Conservation (phyloP, 2,888 invertebrate genomes). For the Watsonalla binaria region DNA sequence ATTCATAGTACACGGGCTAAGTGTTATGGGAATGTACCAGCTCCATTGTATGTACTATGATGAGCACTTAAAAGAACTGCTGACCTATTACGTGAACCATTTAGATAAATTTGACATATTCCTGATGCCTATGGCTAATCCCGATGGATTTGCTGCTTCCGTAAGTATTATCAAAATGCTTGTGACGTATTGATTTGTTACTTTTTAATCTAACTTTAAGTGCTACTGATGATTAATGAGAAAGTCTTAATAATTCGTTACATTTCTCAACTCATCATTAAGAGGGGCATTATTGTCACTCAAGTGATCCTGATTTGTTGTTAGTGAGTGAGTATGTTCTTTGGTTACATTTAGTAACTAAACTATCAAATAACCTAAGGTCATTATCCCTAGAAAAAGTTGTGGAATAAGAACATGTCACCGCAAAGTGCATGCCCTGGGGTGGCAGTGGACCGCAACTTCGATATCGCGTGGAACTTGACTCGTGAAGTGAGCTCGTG, state of each 20-base stretch:
- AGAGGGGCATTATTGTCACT: too few species aligned
- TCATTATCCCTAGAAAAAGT: too few species aligned
- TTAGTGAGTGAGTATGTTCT: too few species aligned
- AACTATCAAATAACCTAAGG: too few species aligned
- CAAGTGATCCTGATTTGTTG: too few species aligned
- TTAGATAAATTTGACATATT: slow-evolving; percentile 63
- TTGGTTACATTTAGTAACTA: too few species aligned
- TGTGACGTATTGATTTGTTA: too few species aligned
- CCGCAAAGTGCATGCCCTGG: slow-evolving; percentile 54
- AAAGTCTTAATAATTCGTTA: too few species aligned
- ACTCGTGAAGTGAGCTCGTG: slow-evolving; percentile 36
- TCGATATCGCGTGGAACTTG: slow-evolving; percentile 55
- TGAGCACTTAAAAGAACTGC: slow-evolving; percentile 25
- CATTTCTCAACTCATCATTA: too few species aligned
- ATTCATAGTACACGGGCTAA: slow-evolving; percentile 61
- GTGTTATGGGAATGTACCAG: slow-evolving; percentile 36
- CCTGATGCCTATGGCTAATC: slow-evolving; percentile 63
- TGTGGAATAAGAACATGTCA: slow-evolving; percentile 48
- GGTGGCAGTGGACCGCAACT: slow-evolving; percentile 59
- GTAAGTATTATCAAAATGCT: slow-evolving; percentile 5
- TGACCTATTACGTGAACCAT: slow-evolving; percentile 45
- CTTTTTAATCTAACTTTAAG: too few species aligned
- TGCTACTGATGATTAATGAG: too few species aligned
- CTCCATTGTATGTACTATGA: slow-evolving; percentile 23
- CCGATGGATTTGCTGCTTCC: slow-evolving; percentile 42